A percentile compares a stretch with the other conserved stretches of the same genome.
These are phyloP conservation scores for Melanerpes aurifrons DNA, from an alignment of 2,113 vertebrate species.

Conservation along the genomic window DNA sequence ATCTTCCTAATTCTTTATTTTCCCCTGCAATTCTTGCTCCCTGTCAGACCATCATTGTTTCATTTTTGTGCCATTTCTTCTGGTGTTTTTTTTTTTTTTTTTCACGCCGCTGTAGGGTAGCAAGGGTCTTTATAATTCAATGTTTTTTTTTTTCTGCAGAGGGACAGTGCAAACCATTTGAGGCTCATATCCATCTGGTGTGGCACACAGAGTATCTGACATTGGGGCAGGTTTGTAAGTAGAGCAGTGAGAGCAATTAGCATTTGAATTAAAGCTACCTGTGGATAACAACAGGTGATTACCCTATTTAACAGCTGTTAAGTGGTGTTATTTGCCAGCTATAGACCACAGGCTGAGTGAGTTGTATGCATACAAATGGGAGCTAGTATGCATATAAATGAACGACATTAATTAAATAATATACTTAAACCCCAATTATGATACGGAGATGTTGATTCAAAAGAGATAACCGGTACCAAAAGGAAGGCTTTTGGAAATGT, in stretches of 20 bases:
- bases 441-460: not conserved
- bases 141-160: not conserved
- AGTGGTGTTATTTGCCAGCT: constrained; percentile 68
- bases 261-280: constrained; percentile 77
- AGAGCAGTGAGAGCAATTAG: constrained; percentile 73
- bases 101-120: not conserved
- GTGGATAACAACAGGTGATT: constrained; percentile 75
- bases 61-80: not conserved
- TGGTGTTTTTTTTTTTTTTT: not conserved
- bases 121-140: not conserved
- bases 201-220: constrained; percentile 40
- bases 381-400: constrained; percentile 32
- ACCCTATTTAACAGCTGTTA: constrained; percentile 76
- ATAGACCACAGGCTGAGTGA: constrained; percentile 40
- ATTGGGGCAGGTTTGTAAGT: constrained; percentile 58
- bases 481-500: not conserved
- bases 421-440: not conserved
- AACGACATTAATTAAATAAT: constrained; percentile 42
- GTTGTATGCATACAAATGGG: constrained; percentile 42
- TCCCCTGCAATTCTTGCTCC: not conserved
- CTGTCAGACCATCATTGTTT: not conserved
- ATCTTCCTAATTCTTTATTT: not conserved
- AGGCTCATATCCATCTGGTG: constrained; percentile 48
- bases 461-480: not conserved
- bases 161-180: not conserved